A percentile compares a stretch with the other conserved stretches of the same genome.
Evolutionary conservation across 1,140 invertebrate genomes (phyloP).

Genomic region (Pseudoatta argentina): DNA sequence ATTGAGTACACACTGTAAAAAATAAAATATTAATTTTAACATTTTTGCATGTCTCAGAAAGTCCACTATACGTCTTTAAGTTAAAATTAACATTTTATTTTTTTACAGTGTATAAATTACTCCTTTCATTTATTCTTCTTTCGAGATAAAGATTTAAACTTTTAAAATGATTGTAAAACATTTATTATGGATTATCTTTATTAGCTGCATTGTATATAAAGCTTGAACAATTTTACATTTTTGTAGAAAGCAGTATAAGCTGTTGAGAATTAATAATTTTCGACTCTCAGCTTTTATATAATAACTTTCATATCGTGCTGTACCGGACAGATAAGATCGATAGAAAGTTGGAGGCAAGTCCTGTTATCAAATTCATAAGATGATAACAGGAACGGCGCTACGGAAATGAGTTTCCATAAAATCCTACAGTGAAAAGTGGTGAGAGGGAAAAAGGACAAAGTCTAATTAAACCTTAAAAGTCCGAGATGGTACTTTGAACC

Average conservation of each 20-base stretch:
- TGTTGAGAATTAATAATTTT: background rate
- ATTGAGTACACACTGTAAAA: background rate
- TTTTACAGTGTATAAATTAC: background rate
- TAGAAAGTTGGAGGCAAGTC: background rate
- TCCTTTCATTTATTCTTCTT: background rate
- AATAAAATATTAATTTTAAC: too few species aligned
- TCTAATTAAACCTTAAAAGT: slow-evolving; percentile 6
- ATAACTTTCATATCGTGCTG: background rate
- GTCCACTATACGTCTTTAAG: too few species aligned
- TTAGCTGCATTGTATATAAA: background rate
- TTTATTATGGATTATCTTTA: background rate
- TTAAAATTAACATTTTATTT: too few species aligned
- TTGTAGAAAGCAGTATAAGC: background rate
- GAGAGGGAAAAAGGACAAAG: background rate
- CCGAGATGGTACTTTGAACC: background rate
- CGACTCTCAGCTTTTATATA: slow-evolving; percentile 1
- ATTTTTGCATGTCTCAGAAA: too few species aligned
- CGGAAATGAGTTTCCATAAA: slow-evolving; percentile 14
- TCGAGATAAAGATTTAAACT: background rate
- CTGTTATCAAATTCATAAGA: slow-evolving; percentile 39
- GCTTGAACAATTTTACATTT: slow-evolving; percentile 21
- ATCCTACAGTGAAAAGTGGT: background rate
- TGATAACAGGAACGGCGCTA: background rate
- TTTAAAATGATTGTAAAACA: background rate
- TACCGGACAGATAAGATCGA: slow-evolving; percentile 16